A percentile compares a stretch with the other conserved stretches of the same genome.
Conservation (phyloP, 2,113 vertebrate genomes). For the Porphyrio hochstetteri region DNA sequence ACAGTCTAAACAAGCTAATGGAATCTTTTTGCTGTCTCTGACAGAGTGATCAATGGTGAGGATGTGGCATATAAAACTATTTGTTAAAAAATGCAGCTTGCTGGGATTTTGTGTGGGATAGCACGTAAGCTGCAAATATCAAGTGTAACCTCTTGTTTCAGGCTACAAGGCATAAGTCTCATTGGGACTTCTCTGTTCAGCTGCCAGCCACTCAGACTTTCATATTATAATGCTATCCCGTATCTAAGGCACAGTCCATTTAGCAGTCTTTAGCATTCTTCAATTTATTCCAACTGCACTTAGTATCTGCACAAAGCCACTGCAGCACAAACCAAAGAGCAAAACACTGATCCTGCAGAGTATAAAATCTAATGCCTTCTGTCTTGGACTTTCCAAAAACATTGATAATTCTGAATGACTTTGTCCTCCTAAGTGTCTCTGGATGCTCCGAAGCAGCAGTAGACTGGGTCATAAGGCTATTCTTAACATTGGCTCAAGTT, state of each 20-base stretch:
- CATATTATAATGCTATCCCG: neutral
- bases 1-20: neutral
- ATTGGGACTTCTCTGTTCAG: neutral
- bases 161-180: neutral
- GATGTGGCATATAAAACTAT: constrained; percentile 11
- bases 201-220: neutral
- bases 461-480: neutral
- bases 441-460: neutral
- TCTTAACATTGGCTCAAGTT: neutral
- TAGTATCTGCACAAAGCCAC: neutral
- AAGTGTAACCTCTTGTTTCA: neutral
- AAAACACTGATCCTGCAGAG: neutral
- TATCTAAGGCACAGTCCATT: neutral
- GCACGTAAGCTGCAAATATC: neutral
- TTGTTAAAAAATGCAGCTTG: constrained; percentile 4
- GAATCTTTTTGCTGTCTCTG: neutral
- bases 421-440: neutral
- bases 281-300: neutral
- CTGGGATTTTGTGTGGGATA: constrained; percentile 7
- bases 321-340: neutral
- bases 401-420: neutral
- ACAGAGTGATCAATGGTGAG: neutral
- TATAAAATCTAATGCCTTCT: neutral
- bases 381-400: neutral
- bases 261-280: neutral